These are phyloP conservation scores for Drosophila sulfurigaster DNA, from an alignment of 1,140 invertebrate species.

Conservation along the genomic window DNA sequence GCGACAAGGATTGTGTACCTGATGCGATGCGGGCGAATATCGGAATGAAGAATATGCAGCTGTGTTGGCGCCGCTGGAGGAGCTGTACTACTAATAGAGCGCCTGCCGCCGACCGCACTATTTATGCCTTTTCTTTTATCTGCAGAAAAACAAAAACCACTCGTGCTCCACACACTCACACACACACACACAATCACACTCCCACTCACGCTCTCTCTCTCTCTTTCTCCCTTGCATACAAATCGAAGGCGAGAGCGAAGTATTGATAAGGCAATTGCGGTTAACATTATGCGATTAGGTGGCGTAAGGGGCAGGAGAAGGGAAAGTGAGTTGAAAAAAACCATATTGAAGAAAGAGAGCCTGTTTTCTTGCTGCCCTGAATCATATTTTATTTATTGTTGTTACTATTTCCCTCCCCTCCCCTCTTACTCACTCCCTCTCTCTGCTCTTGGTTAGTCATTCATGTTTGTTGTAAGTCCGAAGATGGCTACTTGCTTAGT, in stretches of 20 bases:
- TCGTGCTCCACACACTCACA: slow-evolving; percentile 6
- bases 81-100: slow-evolving; percentile 60
- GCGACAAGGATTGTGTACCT: slow-evolving; percentile 26
- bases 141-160: slow-evolving; percentile 21
- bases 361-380: slow-evolving; percentile 33
- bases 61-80: slow-evolving; percentile 53
- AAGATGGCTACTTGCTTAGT: slow-evolving; percentile 7
- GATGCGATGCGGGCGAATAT: not conserved
- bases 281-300: not conserved
- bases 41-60: not conserved
- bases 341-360: slow-evolving; percentile 47
- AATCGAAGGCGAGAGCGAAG: slow-evolving; percentile 28
- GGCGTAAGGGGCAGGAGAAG: not conserved
- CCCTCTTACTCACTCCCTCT: too few relatives aligned
- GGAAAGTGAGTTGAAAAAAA: slow-evolving; percentile 17
- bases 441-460: slow-evolving; percentile 18
- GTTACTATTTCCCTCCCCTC: not conserved
- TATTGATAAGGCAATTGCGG: slow-evolving; percentile 21
- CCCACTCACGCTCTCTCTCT: not conserved
- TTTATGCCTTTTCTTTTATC: slow-evolving; percentile 79
- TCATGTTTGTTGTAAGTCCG: not conserved
- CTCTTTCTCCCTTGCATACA: slow-evolving; percentile 3
- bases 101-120: slow-evolving; percentile 49
- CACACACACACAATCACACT: slow-evolving; percentile 2
- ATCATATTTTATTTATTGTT: slow-evolving; percentile 21